Conservation (phyloP, 2,888 invertebrate species). For the Leptinotarsa peninsularis region DNA sequence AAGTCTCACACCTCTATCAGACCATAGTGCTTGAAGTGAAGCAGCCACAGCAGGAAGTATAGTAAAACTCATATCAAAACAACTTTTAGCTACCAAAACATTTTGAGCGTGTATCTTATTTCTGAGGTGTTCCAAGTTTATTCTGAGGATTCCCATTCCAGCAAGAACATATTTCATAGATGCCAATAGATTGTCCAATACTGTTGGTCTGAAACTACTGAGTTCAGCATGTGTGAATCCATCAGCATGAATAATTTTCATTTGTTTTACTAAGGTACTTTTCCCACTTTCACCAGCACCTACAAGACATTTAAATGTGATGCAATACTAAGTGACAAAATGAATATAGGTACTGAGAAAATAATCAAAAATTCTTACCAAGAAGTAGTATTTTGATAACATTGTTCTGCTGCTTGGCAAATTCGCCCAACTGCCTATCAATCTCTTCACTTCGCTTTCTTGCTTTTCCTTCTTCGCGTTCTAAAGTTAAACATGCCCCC, state of each 20-base stretch:
- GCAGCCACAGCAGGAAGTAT: conserved; percentile 69
- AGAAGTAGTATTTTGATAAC: conserved; percentile 74
- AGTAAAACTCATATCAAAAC: conserved; percentile 70
- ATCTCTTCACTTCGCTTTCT: conserved; percentile 73
- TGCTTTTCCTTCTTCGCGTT: conserved; percentile 72
- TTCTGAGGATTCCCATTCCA: conserved; percentile 74
- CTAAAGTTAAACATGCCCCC: conserved; percentile 74
- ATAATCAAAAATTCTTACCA: conserved; percentile 62
- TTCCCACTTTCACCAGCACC: conserved; percentile 78
- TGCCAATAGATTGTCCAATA: conserved; percentile 74
- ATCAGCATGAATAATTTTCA: conserved; percentile 78
- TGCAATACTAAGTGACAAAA: conserved; percentile 6
- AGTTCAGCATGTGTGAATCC: conserved; percentile 74
- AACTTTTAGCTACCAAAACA: conserved; percentile 68
- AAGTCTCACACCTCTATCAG: conserved; percentile 73
- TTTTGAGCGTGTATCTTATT: conserved; percentile 72
- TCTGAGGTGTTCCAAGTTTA: conserved; percentile 72
- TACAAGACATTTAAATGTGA: conserved; percentile 50
- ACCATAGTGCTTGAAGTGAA: conserved; percentile 72
- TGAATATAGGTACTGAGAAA: background rate
- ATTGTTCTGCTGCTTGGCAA: conserved; percentile 72
- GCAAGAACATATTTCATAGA: conserved; percentile 77
- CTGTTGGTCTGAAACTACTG: conserved; percentile 73
- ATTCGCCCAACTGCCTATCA: conserved; percentile 71
- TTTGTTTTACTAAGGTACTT: conserved; percentile 77